Conservation (phyloP, 2,888 invertebrate species). For the Entomobrya proxima region DNA sequence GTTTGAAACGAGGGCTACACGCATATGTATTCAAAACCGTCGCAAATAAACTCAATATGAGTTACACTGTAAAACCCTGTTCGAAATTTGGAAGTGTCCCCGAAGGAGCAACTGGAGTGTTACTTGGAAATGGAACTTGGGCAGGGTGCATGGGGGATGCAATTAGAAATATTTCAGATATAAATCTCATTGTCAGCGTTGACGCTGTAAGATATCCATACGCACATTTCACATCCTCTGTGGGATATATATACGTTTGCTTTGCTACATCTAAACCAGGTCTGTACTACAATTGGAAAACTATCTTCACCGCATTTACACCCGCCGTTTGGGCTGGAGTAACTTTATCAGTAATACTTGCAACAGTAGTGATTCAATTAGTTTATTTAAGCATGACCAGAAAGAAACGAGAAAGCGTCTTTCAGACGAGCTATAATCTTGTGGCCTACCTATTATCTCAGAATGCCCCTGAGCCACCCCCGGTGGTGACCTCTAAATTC, state of each 20-base stretch:
- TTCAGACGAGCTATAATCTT: neutral
- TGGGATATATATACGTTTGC: neutral
- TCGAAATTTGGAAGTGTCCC: slow-evolving; percentile 27
- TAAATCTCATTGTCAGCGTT: slow-evolving; percentile 5
- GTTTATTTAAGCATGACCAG: neutral
- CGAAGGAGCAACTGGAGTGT: slow-evolving; percentile 19
- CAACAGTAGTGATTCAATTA: neutral
- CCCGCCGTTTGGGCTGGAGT: neutral
- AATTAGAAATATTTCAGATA: neutral
- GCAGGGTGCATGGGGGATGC: slow-evolving; percentile 51
- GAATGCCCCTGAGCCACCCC: neutral
- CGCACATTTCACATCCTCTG: slow-evolving; percentile 20
- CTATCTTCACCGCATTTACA: neutral
- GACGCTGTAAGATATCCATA: neutral
- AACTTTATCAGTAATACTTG: neutral
- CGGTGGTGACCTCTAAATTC: neutral
- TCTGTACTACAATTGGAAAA: slow-evolving; percentile 6
- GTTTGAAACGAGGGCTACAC: slow-evolving; percentile 37
- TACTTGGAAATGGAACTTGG: slow-evolving; percentile 47
- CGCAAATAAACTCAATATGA: slow-evolving; percentile 25
- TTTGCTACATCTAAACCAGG: no score
- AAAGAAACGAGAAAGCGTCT: neutral
- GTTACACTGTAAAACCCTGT: slow-evolving; percentile 25
- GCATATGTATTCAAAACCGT: neutral
- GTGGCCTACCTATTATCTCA: neutral